phyloP scores from a whole-genome alignment of 2,113 vertebrate species.

The Megaceryle maxima region DNA sequence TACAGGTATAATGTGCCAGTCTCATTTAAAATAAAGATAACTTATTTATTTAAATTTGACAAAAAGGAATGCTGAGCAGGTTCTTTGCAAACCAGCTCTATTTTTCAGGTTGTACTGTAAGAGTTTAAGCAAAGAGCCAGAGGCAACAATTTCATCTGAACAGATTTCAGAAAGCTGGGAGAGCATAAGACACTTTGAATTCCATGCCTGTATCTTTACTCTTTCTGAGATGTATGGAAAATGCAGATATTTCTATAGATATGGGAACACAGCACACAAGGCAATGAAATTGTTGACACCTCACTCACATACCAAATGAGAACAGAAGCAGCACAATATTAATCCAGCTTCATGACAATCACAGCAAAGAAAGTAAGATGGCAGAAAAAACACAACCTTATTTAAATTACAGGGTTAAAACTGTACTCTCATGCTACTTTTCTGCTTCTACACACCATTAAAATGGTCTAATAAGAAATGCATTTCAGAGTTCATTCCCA shows the following conservation, averaged over 20 bases:
- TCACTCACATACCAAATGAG: neutral
- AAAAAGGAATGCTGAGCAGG: neutral
- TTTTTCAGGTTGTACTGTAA: neutral
- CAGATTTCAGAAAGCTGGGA: neutral
- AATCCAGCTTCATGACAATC: neutral
- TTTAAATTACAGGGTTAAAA: neutral
- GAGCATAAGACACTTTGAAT: neutral
- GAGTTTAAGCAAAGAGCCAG: conserved; percentile 2
- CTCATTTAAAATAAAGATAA: conserved; percentile 2
- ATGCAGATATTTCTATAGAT: conserved; percentile 20
- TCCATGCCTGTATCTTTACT: neutral
- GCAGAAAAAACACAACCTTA: neutral
- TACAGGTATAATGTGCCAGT: neutral
- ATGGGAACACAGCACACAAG: neutral
- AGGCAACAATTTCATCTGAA: neutral
- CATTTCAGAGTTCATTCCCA: conserved; percentile 1
- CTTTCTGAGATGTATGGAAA: neutral
- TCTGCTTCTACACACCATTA: neutral
- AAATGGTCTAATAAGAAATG: conserved; percentile 19
- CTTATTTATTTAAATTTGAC: neutral
- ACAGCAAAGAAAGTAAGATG: neutral
- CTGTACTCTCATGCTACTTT: neutral
- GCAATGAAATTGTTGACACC: neutral
- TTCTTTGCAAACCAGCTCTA: neutral
- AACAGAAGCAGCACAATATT: neutral